phyloP scores from a whole-genome alignment of 2,797 vertebrate genomes.

The Peromyscus eremicus region DNA sequence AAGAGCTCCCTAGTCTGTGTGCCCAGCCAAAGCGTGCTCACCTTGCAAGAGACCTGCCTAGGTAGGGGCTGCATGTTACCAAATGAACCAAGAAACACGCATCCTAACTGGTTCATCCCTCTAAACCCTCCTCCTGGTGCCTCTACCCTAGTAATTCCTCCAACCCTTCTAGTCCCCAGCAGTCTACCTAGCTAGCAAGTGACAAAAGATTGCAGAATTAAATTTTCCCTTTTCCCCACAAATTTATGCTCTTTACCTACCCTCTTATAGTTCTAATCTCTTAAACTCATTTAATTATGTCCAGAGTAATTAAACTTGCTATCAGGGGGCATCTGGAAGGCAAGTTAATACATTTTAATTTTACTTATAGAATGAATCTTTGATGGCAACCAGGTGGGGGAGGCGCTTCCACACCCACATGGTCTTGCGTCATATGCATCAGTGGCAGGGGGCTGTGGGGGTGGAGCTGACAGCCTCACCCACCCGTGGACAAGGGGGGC shows the following conservation, averaged over 20 bases:
- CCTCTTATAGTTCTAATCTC: slow-evolving; percentile 80
- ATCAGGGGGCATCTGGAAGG: slow-evolving; percentile 83
- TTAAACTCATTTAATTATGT: slow-evolving; percentile 85
- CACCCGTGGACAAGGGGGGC: neutral
- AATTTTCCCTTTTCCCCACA: slow-evolving; percentile 69
- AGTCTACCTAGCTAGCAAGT: slow-evolving; percentile 3
- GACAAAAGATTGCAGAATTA: slow-evolving; percentile 69
- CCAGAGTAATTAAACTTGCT: slow-evolving; percentile 85
- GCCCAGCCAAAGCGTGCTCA: neutral
- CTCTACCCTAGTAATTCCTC: neutral
- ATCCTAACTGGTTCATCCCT: neutral
- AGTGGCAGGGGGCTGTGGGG: neutral
- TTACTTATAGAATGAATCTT: slow-evolving; percentile 79
- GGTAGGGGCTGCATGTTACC: neutral
- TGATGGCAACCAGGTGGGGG: slow-evolving; percentile 34
- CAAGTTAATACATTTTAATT: slow-evolving; percentile 84
- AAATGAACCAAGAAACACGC: neutral
- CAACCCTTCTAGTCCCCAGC: neutral
- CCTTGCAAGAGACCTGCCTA: neutral
- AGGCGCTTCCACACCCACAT: slow-evolving; percentile 4
- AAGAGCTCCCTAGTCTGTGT: neutral
- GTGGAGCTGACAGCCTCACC: slow-evolving; percentile 35
- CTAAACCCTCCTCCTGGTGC: neutral
- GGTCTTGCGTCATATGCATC: neutral
- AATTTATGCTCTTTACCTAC: slow-evolving; percentile 73